Base-by-base conservation (phyloP, 1,140 invertebrate genomes). In the Apis cerana region DNA sequence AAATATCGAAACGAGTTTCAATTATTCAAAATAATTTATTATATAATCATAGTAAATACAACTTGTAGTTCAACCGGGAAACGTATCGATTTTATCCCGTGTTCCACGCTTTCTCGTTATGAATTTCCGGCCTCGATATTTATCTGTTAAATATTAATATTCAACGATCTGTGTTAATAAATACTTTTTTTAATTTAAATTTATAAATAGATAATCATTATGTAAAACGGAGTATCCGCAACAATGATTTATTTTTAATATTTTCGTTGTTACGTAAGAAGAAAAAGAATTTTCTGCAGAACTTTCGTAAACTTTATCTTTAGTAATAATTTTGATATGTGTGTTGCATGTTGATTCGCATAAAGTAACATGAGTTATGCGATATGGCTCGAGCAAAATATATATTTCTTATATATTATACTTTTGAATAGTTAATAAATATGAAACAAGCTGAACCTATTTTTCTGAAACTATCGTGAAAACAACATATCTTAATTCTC, bases 371-470 rank as follows among this genome's bases (percentile, higher is more conserved):
- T 19, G 23, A 52, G 27, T 23, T 59, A 50, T 15, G 21, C 11
- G 58, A 75, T 50, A 59, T 21, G 3, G 1, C n/a, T 15, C 48
- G 27, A 69, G 19, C n/a, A 27, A 78, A 43, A 43, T 62, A 43
- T 64, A 23, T 43, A 9, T 54, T 17, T 65, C 59, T 50, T 50
- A 15, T 9, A 13, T 52, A 12, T 15, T 21, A 50, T 50, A 11
- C 54, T 56, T 33, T 9, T 33, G 65, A 80, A 61, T 61, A 21
- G 17, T 80, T 56, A 50, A 74, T 80, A 50, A 74, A 80, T 74
- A 65, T 74, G 33, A 65, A 80, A 74, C 56, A 50, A 4, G 5
- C 21, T 43, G 33, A 43, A 0, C 33, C n/a, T n/a, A 5, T 43
- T 43, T 43, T 43, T 43, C 33, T 43, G 5, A 43, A 43, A 7